phyloP scores from a whole-genome alignment of 2,888 invertebrate genomes.

The Blastobasis lacticolella region DNA sequence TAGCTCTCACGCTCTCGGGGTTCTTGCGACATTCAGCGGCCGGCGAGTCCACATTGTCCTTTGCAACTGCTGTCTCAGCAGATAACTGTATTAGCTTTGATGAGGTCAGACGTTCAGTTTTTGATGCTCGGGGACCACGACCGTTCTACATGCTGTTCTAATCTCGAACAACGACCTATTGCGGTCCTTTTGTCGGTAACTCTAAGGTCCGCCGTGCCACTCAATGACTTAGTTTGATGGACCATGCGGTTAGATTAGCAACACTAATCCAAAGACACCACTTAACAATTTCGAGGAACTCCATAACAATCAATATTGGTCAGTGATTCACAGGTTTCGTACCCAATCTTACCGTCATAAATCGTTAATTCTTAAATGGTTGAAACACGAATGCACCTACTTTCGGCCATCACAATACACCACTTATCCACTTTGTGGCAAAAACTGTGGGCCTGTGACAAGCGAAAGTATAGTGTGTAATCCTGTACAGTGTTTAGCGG shows the following conservation, averaged over 20 bases:
- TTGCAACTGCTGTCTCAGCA: neutral
- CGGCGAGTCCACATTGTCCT: neutral
- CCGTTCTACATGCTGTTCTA: neutral
- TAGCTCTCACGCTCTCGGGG: constrained; percentile 58
- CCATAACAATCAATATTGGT: constrained; percentile 24
- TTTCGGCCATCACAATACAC: constrained; percentile 19
- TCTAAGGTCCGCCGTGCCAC: neutral
- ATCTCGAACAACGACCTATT: neutral
- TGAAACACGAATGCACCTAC: constrained; percentile 20
- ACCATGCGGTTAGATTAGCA: neutral
- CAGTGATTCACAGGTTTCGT: constrained; percentile 37
- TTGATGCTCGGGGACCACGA: too few species aligned
- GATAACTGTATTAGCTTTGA: too few species aligned
- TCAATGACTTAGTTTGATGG: neutral
- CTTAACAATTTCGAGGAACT: constrained; percentile 27
- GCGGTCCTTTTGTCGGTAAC: neutral
- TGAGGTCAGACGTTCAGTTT: too few species aligned
- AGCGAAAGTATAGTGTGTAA: constrained; percentile 45
- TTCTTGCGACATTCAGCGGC: constrained; percentile 52
- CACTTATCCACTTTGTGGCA: constrained; percentile 27
- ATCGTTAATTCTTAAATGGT: constrained; percentile 19
- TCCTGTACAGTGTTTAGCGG: constrained; percentile 31
- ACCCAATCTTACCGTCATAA: constrained; percentile 15
- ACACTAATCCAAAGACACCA: neutral
- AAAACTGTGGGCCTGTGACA: constrained; percentile 30